Evolutionary conservation across 2,797 vertebrate genomes (phyloP).

Genomic region (Gymnodraco acuticeps): DNA sequence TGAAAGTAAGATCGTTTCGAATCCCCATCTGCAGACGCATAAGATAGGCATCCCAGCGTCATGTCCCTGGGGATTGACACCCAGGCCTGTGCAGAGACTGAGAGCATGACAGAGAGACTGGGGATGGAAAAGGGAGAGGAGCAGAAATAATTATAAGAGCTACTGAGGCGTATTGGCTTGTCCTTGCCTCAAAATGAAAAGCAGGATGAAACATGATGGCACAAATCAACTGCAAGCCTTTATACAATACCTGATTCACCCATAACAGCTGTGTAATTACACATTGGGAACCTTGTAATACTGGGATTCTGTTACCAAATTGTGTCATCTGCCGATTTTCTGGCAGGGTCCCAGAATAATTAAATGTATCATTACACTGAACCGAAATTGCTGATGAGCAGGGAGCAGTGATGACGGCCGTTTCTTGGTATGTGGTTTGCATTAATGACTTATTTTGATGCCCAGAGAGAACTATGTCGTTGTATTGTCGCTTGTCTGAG

Average conservation of each 20-base stretch:
- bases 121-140: conserved; percentile 74
- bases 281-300: conserved; percentile 60
- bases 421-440: conserved; percentile 33
- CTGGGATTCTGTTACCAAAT: conserved; percentile 52
- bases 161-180: conserved; percentile 81
- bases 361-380: conserved; percentile 59
- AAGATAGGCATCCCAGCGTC: conserved; percentile 63
- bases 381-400: conserved; percentile 28
- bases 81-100: conserved; percentile 61
- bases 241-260: conserved; percentile 70
- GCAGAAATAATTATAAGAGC: conserved; percentile 85
- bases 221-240: conserved; percentile 70
- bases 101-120: conserved; percentile 67
- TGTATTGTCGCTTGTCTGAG: conserved; percentile 40
- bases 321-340: conserved; percentile 51
- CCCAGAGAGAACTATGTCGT: conserved; percentile 30
- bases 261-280: conserved; percentile 78
- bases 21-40: conserved; percentile 56
- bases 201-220: conserved; percentile 76
- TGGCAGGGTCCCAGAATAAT: conserved; percentile 49
- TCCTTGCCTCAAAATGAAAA: conserved; percentile 78
- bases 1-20: conserved; percentile 64
- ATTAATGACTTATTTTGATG: conserved; percentile 54
- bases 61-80: conserved; percentile 76
- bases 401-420: conserved; percentile 10